These are phyloP conservation scores for Mormyrus hasselquistii DNA, from an alignment of 2,797 vertebrate genomes.

Conservation along the genomic window DNA sequence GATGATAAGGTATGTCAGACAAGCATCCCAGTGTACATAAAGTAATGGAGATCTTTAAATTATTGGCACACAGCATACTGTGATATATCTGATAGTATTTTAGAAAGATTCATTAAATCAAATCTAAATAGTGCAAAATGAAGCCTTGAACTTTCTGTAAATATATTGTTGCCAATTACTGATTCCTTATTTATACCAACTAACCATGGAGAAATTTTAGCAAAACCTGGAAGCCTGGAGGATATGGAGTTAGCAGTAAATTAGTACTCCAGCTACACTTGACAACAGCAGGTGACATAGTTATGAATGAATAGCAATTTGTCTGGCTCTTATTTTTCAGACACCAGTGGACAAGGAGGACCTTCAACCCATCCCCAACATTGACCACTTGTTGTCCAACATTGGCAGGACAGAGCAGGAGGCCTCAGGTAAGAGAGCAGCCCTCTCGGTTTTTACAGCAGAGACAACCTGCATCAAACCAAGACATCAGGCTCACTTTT, in stretches of 20 bases:
- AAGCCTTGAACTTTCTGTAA: neutral
- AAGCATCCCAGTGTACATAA: neutral
- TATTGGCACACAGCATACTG: neutral
- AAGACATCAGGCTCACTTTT: neutral
- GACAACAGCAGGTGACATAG: neutral
- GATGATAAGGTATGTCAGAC: constrained; percentile 69
- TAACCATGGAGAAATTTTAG: neutral
- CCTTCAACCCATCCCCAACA: constrained; percentile 80
- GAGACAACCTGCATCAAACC: neutral
- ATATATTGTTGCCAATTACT: neutral
- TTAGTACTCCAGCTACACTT: neutral
- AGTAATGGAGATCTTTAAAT: neutral
- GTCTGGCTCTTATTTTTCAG: constrained; percentile 48
- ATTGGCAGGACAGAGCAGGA: constrained; percentile 79
- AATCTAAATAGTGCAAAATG: neutral
- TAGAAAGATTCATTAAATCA: neutral
- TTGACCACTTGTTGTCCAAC: constrained; percentile 92
- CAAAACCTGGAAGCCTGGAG: neutral
- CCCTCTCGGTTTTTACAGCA: neutral
- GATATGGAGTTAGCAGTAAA: neutral
- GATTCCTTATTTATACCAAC: neutral
- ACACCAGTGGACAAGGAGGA: constrained; percentile 79
- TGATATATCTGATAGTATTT: neutral
- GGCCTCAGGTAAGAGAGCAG: constrained; percentile 70
- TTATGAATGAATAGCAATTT: neutral